phyloP scores from a whole-genome alignment of 2,113 vertebrate species.

The Herpetotheres cachinnans region DNA sequence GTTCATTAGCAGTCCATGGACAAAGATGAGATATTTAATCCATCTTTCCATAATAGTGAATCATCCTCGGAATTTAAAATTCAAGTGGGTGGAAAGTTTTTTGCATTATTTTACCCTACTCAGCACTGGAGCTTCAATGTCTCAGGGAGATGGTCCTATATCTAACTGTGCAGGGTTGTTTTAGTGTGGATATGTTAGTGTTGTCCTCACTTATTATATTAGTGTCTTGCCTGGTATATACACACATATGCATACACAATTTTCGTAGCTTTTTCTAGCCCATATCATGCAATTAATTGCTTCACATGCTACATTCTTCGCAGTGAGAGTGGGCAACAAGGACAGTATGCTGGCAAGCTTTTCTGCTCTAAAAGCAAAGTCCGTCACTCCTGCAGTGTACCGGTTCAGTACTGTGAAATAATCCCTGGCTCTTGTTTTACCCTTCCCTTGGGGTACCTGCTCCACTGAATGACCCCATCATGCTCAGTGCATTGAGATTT shows the following conservation, averaged over 20 bases:
- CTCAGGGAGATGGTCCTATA: not conserved
- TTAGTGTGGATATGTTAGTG: not conserved
- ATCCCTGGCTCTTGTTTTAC: constrained; percentile 66
- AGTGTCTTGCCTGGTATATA: fast-evolving
- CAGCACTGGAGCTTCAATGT: not conserved
- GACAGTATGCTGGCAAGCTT: constrained; percentile 20
- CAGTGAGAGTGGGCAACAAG: constrained; percentile 43
- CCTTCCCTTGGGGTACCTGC: constrained; percentile 70
- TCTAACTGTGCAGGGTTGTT: not conserved
- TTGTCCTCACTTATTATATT: not conserved
- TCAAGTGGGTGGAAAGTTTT: constrained; percentile 13
- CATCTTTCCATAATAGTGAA: constrained; percentile 27
- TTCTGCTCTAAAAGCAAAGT: constrained; percentile 46
- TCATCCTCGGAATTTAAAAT: constrained; percentile 55
- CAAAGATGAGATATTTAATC: constrained; percentile 43
- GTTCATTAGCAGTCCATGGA: constrained; percentile 21
- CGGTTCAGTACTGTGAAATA: constrained; percentile 60
- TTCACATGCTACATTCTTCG: constrained; percentile 33
- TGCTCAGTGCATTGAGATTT: constrained; percentile 72
- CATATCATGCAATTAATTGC: constrained; percentile 44
- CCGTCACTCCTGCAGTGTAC: constrained; percentile 44
- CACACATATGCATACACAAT: fast-evolving
- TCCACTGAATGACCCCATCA: constrained; percentile 70
- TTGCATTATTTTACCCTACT: constrained; percentile 35
- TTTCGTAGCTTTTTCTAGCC: constrained; percentile 47